Evolutionary conservation across 1,140 invertebrate genomes (phyloP).

Genomic region (Drosophila tropicalis): DNA sequence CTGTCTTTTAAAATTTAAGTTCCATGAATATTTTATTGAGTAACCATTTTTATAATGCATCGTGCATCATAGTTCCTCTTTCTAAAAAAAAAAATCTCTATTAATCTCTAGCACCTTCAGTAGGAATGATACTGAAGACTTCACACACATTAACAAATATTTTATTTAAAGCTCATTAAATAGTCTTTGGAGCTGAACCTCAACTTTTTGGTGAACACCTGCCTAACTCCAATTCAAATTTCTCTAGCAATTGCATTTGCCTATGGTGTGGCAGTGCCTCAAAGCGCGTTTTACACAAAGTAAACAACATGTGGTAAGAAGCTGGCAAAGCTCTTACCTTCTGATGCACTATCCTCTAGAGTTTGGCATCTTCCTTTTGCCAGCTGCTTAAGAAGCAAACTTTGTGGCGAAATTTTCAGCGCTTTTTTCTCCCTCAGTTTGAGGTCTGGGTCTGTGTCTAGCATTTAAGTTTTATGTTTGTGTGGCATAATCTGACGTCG

Average conservation of each 20-base stretch:
- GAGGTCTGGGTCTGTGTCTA: background rate
- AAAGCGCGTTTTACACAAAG: conserved; percentile 30
- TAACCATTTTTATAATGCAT: too few species aligned
- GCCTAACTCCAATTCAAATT: conserved; percentile 24
- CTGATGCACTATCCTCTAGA: conserved; percentile 1
- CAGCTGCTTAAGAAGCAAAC: conserved; percentile 16
- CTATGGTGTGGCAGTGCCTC: conserved; percentile 24
- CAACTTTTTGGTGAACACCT: background rate
- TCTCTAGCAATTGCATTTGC: conserved; percentile 42
- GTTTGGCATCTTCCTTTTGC: conserved; percentile 4
- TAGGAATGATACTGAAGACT: too few species aligned
- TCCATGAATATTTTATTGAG: too few species aligned
- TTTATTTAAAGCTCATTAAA: conserved; percentile 3
- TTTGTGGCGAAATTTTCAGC: conserved; percentile 14
- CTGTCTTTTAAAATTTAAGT: too few species aligned
- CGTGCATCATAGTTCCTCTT: too few species aligned
- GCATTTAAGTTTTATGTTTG: conserved; percentile 21
- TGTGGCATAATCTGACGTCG: conserved; percentile 51
- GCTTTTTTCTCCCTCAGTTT: conserved; percentile 1
- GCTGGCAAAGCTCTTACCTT: conserved; percentile 16
- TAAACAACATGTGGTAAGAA: conserved; percentile 48
- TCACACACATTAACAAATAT: too few species aligned
- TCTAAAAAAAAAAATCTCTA: too few species aligned
- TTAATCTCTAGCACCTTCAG: too few species aligned
- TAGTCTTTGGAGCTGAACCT: conserved; percentile 25